These are phyloP conservation scores for Porites lutea DNA, from an alignment of 64 coral and sea anemone species.

Conservation along the genomic window DNA sequence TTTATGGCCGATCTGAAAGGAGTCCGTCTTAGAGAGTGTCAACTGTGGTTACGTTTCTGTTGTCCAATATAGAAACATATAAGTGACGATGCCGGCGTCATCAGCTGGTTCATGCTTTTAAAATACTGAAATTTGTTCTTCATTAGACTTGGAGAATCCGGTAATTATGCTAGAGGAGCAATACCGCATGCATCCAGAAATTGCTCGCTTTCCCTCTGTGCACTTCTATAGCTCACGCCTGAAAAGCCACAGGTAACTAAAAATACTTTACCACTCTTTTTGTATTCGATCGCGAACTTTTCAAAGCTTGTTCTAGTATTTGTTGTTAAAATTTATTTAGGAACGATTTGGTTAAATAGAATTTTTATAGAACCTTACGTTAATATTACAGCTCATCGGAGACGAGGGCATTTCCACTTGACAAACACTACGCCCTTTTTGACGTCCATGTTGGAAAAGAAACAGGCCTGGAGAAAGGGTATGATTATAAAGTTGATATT, in stretches of 20 bases:
- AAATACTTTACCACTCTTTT: no score
- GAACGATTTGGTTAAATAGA: no score
- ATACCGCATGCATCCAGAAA: constrained; percentile 87
- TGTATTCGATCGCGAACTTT: no score
- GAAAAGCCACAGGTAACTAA: constrained; percentile 63
- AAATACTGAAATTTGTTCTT: neutral
- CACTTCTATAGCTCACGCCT: constrained; percentile 63
- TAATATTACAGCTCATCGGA: neutral
- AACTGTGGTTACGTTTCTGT: no score
- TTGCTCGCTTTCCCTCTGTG: constrained; percentile 67
- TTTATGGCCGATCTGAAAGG: no score
- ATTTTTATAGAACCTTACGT: no score
- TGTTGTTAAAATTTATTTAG: no score
- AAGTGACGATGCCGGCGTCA: no score
- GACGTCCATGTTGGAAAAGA: neutral
- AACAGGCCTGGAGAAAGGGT: constrained; percentile 7
- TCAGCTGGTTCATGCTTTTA: no score
- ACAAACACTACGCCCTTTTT: constrained; percentile 23
- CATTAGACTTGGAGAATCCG: constrained; percentile 26
- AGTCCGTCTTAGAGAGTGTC: no score
- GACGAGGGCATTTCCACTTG: neutral
- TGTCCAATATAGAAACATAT: no score
- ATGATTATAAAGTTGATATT: neutral
- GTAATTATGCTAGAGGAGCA: constrained; percentile 74
- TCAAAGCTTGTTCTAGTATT: no score